Conservation (phyloP, 1,140 invertebrate species). For the Globodera ellingtonae region DNA sequence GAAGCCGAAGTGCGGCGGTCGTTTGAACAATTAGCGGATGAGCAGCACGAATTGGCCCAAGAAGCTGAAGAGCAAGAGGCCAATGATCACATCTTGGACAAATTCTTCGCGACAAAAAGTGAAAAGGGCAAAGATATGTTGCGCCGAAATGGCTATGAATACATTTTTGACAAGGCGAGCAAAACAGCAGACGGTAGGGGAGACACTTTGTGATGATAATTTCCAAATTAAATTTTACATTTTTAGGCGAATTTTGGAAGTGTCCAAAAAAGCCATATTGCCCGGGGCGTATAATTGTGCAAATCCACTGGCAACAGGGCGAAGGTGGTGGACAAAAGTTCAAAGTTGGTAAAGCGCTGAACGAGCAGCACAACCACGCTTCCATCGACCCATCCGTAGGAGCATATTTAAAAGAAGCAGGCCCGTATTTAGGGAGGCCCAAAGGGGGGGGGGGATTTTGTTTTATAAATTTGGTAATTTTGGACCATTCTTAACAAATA, state of each 20-base stretch:
- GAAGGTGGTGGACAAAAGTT: background rate
- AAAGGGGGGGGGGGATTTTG: no score
- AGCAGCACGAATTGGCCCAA: no score
- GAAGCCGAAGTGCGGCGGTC: no score
- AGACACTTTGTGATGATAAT: no score
- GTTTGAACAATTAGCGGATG: no score
- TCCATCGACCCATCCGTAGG: background rate
- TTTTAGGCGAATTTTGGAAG: background rate
- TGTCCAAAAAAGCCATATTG: constrained; percentile 1
- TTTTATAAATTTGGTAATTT: no score
- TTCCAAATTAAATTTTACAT: background rate
- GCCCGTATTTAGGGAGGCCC: no score
- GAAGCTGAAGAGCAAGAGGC: no score
- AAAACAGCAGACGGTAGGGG: background rate
- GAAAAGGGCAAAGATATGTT: background rate
- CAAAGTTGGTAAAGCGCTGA: background rate
- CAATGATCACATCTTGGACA: background rate
- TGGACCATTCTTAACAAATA: no score
- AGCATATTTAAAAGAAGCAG: no score
- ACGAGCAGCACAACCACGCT: background rate
- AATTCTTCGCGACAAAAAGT: background rate
- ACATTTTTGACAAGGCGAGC: background rate
- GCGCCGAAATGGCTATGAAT: background rate
- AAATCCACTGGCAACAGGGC: background rate
- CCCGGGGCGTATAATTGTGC: background rate